Conservation (phyloP, 2,797 vertebrate genomes). For the Ctenopoma kingsleyae region DNA sequence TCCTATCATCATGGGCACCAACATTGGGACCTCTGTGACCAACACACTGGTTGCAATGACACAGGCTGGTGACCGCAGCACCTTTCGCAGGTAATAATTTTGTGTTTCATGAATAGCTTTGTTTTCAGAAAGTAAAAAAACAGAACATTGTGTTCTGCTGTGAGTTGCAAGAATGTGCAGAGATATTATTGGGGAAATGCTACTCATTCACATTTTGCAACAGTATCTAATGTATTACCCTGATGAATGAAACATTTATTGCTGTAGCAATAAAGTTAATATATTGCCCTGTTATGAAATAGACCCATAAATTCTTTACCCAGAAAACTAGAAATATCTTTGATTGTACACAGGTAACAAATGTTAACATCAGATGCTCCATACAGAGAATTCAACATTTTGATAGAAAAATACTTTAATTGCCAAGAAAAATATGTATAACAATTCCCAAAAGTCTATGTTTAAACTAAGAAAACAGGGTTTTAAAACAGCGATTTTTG, state of each 20-base stretch:
- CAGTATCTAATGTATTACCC: neutral
- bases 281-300: neutral
- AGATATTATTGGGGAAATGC: neutral
- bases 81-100: slow-evolving; percentile 91
- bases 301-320: neutral
- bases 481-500: too few species aligned
- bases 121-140: neutral
- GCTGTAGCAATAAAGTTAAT: neutral
- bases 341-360: neutral
- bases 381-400: too few species aligned
- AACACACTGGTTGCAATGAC: slow-evolving; percentile 96
- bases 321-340: neutral
- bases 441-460: too few species aligned
- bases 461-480: too few species aligned
- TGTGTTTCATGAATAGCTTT: neutral
- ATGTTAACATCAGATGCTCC: too few species aligned
- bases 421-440: too few species aligned
- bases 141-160: neutral
- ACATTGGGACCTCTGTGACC: slow-evolving; percentile 97
- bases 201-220: neutral
- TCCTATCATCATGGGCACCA: slow-evolving; percentile 97
- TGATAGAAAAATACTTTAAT: too few species aligned
- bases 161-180: neutral
- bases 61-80: slow-evolving; percentile 92
- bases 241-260: neutral